Evolutionary conservation across 2,888 invertebrate genomes (phyloP).

Genomic region (Leptogaster cylindrica): DNA sequence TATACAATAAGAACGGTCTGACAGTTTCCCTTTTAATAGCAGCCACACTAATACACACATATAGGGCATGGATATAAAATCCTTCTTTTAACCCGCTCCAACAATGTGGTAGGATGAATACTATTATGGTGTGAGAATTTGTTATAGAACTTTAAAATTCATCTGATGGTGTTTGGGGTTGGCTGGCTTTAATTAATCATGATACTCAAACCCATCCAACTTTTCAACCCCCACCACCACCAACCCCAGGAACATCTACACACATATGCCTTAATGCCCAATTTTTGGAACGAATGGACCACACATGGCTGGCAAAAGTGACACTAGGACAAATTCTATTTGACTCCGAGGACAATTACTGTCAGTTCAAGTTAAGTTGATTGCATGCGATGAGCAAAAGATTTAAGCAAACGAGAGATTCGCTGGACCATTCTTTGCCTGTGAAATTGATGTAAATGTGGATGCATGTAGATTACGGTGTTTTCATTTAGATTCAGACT

Average conservation of each 20-base stretch:
- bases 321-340: slow-evolving; percentile 9
- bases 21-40: slow-evolving; percentile 18
- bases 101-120: neutral
- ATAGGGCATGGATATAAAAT: too few relatives aligned
- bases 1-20: slow-evolving; percentile 26
- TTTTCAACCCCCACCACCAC: too few relatives aligned
- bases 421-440: too few relatives aligned
- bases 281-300: slow-evolving; percentile 6
- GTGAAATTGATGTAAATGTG: too few relatives aligned
- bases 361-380: slow-evolving; percentile 19
- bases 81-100: too few relatives aligned
- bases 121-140: slow-evolving; percentile 13
- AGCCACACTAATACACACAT: neutral
- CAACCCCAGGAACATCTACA: neutral
- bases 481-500: too few relatives aligned
- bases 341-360: slow-evolving; percentile 30
- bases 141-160: slow-evolving; percentile 28
- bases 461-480: too few relatives aligned
- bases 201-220: too few relatives aligned
- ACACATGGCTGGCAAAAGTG: neutral
- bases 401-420: slow-evolving; percentile 23
- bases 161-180: slow-evolving; percentile 5
- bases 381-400: slow-evolving; percentile 20
- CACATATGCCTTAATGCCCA: slow-evolving; percentile 16
- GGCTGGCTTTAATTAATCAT: slow-evolving; percentile 28